phyloP scores from a whole-genome alignment of 2,113 vertebrate genomes.

The Eulemur macaco region DNA sequence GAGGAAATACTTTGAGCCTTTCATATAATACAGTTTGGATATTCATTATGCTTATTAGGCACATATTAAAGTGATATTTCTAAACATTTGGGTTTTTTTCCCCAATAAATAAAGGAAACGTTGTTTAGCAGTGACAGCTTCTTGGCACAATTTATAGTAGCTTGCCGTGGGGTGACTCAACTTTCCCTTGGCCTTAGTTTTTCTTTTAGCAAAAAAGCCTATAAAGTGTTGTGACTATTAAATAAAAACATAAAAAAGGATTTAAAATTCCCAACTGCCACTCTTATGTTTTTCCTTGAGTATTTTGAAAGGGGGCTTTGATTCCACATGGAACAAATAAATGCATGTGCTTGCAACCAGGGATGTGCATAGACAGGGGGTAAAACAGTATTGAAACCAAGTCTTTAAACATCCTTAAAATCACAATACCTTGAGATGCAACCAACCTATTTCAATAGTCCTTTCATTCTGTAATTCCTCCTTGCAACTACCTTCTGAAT shows the following conservation, averaged over 20 bases:
- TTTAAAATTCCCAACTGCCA: slow-evolving; percentile 17
- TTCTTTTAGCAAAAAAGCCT: slow-evolving; percentile 34
- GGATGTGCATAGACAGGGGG: background rate
- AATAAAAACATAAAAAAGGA: slow-evolving; percentile 32
- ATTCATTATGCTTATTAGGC: slow-evolving; percentile 52
- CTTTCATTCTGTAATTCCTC: background rate
- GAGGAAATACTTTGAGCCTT: slow-evolving; percentile 37
- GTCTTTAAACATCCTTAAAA: background rate
- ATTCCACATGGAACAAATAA: background rate
- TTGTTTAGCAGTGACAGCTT: slow-evolving; percentile 15
- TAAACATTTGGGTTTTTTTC: background rate
- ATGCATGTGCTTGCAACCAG: too few relatives aligned
- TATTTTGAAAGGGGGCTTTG: background rate
- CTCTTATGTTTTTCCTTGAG: background rate
- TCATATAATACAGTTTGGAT: background rate
- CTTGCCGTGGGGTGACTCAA: slow-evolving; percentile 23
- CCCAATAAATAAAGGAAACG: slow-evolving; percentile 33
- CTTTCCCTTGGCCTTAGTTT: slow-evolving; percentile 45
- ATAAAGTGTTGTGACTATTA: background rate
- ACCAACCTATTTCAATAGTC: background rate
- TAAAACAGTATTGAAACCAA: background rate
- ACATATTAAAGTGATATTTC: slow-evolving; percentile 46
- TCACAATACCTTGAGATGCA: background rate
- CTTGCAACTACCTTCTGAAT: background rate
- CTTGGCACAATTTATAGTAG: slow-evolving; percentile 4